phyloP scores from a whole-genome alignment of 1,140 invertebrate species.

The Euglossa dilemma region DNA sequence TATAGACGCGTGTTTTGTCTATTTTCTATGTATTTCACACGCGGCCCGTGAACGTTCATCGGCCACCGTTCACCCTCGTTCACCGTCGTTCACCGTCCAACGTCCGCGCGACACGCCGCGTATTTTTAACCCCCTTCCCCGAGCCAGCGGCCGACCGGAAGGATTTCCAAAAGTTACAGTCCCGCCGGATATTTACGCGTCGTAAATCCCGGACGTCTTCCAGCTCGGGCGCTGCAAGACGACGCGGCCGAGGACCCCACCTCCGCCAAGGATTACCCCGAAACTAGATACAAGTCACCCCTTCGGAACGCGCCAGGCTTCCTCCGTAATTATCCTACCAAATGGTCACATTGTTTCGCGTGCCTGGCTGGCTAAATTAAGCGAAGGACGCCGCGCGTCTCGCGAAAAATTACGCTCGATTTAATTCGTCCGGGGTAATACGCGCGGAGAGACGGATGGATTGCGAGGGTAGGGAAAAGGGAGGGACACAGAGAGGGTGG shows the following conservation, averaged over 20 bases:
- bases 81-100: not conserved
- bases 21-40: conserved; percentile 43
- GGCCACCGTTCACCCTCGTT: too few relatives aligned
- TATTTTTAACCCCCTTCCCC: conserved; percentile 40
- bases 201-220: conserved; percentile 55
- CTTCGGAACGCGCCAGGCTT: conserved; percentile 45
- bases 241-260: conserved; percentile 15
- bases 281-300: conserved; percentile 46
- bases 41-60: not conserved
- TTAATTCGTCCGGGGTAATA: not conserved
- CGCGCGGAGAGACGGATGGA: not conserved
- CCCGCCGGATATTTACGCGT: conserved; percentile 54
- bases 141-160: conserved; percentile 2
- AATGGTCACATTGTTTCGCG: conserved; percentile 65
- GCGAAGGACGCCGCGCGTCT: conserved; percentile 19
- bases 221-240: conserved; percentile 23
- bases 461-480: not conserved
- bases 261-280: conserved; percentile 22
- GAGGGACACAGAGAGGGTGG: fast-evolving
- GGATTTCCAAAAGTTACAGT: conserved; percentile 43
- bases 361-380: conserved; percentile 57
- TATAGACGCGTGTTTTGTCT: conserved; percentile 45
- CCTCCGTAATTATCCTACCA: conserved; percentile 64
- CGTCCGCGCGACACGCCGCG: conserved; percentile 7
- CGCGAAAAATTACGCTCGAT: conserved; percentile 43